These are phyloP conservation scores for Heliconius eleuchia DNA, from an alignment of 1,140 invertebrate genomes.

Conservation along the genomic window DNA sequence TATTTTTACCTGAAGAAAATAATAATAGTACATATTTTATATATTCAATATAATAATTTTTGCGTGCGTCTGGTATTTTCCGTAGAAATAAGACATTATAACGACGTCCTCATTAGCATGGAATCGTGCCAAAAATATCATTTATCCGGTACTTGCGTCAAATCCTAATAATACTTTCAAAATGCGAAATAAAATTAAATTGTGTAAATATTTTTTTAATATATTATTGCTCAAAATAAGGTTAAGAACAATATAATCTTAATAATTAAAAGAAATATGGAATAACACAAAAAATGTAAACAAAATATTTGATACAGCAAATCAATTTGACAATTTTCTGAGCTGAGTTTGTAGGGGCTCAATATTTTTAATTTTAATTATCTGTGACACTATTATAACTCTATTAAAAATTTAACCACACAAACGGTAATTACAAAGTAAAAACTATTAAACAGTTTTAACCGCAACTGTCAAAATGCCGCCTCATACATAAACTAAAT, in stretches of 20 bases:
- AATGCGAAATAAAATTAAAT: constrained; percentile 23
- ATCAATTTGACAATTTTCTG: no score
- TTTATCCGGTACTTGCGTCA: constrained; percentile 46
- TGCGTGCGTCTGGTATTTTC: constrained; percentile 20
- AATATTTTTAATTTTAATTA: no score
- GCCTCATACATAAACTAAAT: background rate
- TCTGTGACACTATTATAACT: background rate
- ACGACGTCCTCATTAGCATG: constrained; percentile 51
- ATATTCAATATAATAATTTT: constrained; percentile 16
- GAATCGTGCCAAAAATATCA: constrained; percentile 49
- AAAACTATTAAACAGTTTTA: background rate
- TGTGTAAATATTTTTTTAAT: background rate
- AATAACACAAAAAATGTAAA: no score
- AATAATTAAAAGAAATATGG: no score
- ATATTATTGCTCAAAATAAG: background rate
- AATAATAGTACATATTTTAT: background rate
- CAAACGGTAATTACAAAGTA: background rate
- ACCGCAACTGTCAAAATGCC: background rate
- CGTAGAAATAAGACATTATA: constrained; percentile 34
- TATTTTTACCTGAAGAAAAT: background rate
- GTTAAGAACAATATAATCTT: background rate
- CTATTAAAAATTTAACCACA: background rate
- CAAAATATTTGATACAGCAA: no score
- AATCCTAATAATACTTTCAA: constrained; percentile 39
- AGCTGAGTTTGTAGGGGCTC: no score